These are phyloP conservation scores for Laterallus jamaicensis DNA, from an alignment of 2,113 vertebrate species.

Conservation along the genomic window DNA sequence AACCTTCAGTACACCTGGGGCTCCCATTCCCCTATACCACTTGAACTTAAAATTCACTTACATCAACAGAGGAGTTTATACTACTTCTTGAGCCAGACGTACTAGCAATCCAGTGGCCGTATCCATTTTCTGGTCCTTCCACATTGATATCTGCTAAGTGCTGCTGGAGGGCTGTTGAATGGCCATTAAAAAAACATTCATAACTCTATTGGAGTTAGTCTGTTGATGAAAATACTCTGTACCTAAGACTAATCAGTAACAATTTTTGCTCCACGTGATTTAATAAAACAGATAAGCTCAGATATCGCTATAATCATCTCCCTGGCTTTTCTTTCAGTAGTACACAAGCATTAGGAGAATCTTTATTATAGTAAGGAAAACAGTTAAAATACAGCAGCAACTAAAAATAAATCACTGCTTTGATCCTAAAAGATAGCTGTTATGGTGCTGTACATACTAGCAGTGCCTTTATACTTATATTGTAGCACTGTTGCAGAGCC, in stretches of 20 bases:
- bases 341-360: background rate
- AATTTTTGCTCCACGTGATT: background rate
- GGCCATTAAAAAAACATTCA: background rate
- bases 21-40: background rate
- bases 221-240: background rate
- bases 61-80: conserved; percentile 86
- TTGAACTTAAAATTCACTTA: conserved; percentile 71
- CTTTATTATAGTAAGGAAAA: background rate
- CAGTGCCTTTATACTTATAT: background rate
- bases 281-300: background rate
- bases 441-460: background rate
- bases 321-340: background rate
- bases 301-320: background rate
- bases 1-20: background rate
- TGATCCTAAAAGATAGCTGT: background rate
- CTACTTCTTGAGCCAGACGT: conserved; percentile 92
- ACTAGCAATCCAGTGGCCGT: conserved; percentile 97
- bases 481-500: background rate
- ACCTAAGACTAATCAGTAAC: background rate
- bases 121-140: conserved; percentile 94
- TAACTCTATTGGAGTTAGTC: background rate
- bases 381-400: background rate
- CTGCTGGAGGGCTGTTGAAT: conserved; percentile 88
- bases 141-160: conserved; percentile 98
- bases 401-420: background rate